A percentile compares a stretch with the other conserved stretches of the same genome.
These are phyloP conservation scores for Thymelicus lineola DNA, from an alignment of 2,888 invertebrate genomes.

Conservation along the genomic window DNA sequence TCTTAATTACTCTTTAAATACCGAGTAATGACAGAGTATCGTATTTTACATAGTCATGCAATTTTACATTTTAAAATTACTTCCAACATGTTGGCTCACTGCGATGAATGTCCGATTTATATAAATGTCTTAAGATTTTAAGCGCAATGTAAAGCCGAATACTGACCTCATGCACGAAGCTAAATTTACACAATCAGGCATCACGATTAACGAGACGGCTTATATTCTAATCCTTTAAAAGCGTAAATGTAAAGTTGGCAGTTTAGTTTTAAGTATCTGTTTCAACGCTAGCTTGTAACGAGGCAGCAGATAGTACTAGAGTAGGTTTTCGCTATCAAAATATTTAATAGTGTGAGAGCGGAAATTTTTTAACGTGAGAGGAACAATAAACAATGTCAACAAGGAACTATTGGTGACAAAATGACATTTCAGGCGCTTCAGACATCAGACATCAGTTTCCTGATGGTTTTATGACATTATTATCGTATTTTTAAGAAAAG, in stretches of 20 bases:
- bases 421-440: no score
- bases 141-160: background rate
- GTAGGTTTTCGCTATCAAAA: background rate
- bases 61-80: no score
- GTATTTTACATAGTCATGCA: no score
- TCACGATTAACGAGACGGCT: constrained; percentile 17
- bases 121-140: background rate
- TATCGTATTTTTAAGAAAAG: no score
- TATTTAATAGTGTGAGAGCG: no score
- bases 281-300: background rate
- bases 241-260: constrained; percentile 12
- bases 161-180: background rate
- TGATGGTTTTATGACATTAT: no score
- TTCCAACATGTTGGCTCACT: no score
- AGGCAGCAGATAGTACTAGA: background rate
- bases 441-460: no score
- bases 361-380: no score
- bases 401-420: background rate
- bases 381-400: background rate
- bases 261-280: constrained; percentile 1
- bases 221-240: constrained; percentile 20
- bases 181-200: constrained; percentile 9
- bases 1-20: no score
- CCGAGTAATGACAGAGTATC: no score
- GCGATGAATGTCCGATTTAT: no score